These are phyloP conservation scores for Syngnathus acus DNA, from an alignment of 2,797 vertebrate genomes.

Conservation along the genomic window DNA sequence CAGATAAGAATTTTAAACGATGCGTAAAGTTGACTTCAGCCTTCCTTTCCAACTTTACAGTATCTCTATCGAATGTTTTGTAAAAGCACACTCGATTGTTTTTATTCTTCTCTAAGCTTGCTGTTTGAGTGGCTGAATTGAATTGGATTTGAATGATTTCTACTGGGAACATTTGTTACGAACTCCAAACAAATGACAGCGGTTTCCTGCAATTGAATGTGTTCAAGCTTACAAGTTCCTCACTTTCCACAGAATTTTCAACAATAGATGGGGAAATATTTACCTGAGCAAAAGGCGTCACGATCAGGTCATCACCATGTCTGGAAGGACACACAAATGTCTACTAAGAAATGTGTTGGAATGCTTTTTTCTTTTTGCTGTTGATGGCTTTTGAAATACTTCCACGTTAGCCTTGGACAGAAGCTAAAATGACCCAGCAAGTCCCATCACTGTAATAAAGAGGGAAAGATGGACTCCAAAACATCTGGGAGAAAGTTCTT, in stretches of 20 bases:
- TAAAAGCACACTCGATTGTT: neutral
- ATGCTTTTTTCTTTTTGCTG: neutral
- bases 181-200: neutral
- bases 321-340: conserved; percentile 53
- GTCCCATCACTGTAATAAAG: conserved; percentile 20
- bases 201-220: neutral
- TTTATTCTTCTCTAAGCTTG: neutral
- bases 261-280: conserved; percentile 21
- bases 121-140: neutral
- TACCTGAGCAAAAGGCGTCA: conserved; percentile 98
- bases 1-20: too few species aligned
- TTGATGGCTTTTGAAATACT: neutral
- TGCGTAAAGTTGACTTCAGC: too few species aligned
- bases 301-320: conserved; percentile 98
- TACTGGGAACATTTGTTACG: neutral
- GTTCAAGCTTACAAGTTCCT: neutral
- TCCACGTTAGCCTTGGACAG: neutral
- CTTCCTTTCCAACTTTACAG: too few species aligned
- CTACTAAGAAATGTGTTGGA: neutral
- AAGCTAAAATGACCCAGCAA: conserved; percentile 12
- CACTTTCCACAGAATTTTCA: neutral
- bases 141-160: neutral
- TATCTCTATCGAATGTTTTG: neutral
- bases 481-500: conserved; percentile 2
- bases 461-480: neutral